A percentile compares a stretch with the other conserved stretches of the same genome.
phyloP scores from a whole-genome alignment of 1,140 invertebrate species.

The Argopecten irradians region DNA sequence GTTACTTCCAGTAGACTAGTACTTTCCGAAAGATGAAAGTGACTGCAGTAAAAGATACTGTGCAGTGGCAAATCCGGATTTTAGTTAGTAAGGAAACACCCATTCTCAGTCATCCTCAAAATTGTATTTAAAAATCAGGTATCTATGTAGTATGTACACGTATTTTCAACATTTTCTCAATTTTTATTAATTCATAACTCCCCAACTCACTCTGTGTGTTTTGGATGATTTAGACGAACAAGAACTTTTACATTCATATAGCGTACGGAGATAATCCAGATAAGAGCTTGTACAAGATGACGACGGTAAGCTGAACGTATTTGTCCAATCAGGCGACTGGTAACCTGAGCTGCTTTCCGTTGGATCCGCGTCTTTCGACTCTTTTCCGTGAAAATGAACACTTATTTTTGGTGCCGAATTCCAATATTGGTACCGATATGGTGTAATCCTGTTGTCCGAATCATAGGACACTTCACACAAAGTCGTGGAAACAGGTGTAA shows the following conservation, averaged over 20 bases:
- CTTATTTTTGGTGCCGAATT: background rate
- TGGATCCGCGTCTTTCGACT: background rate
- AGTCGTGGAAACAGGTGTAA: background rate
- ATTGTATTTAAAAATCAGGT: no score
- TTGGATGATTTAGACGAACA: background rate
- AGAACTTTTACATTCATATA: conserved; percentile 18
- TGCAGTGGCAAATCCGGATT: no score
- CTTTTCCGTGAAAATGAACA: background rate
- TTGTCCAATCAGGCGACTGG: background rate
- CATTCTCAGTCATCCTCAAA: no score
- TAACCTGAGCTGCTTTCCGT: background rate
- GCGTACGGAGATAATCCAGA: background rate
- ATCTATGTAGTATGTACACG: no score
- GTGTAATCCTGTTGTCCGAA: background rate
- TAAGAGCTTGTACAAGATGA: conserved; percentile 8
- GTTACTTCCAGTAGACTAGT: no score
- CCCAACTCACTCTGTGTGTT: background rate
- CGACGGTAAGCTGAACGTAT: background rate
- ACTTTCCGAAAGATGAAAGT: no score
- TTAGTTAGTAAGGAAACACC: no score
- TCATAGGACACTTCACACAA: background rate
- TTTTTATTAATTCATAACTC: no score
- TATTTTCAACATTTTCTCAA: no score
- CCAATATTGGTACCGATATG: conserved; percentile 6
- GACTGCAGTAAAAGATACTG: no score